A percentile compares a stretch with the other conserved stretches of the same genome.
These are phyloP conservation scores for Brachyptera putata DNA, from an alignment of 2,888 invertebrate genomes.

Conservation along the genomic window DNA sequence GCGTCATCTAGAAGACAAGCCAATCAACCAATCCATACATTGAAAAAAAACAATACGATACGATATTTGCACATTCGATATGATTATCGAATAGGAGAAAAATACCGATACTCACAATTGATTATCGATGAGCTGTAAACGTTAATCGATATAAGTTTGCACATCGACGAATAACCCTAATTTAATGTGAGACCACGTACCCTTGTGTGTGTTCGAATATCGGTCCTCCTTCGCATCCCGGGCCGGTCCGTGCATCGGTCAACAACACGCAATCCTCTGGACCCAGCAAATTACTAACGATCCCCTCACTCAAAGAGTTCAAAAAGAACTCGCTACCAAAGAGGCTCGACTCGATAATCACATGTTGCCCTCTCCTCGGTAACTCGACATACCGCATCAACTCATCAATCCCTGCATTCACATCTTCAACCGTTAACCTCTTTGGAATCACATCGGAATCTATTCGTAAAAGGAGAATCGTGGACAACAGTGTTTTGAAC, in stretches of 20 bases:
- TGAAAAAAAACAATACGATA: too few species aligned
- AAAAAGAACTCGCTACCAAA: constrained; percentile 52
- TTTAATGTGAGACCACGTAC: too few species aligned
- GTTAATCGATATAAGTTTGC: too few species aligned
- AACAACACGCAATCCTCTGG: constrained; percentile 51
- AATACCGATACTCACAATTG: too few species aligned
- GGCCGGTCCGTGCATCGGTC: constrained; percentile 55
- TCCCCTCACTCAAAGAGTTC: constrained; percentile 54
- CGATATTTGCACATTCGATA: too few species aligned
- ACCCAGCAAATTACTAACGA: constrained; percentile 55
- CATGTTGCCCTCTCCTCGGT: constrained; percentile 35
- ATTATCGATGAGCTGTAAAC: too few species aligned
- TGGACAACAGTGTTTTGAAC: constrained; percentile 49
- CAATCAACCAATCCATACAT: too few species aligned
- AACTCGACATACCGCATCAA: not conserved
- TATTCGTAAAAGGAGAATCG: constrained; percentile 52
- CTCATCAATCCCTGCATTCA: not conserved
- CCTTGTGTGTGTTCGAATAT: too few species aligned
- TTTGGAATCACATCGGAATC: constrained; percentile 36
- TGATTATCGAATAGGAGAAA: too few species aligned
- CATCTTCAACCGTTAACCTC: not conserved
- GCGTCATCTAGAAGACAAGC: too few species aligned
- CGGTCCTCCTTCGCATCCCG: constrained; percentile 59
- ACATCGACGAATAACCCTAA: too few species aligned
- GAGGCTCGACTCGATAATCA: constrained; percentile 43